These are phyloP conservation scores for Coregonus ussuriensis DNA, from an alignment of 2,797 vertebrate species.

Conservation along the genomic window DNA sequence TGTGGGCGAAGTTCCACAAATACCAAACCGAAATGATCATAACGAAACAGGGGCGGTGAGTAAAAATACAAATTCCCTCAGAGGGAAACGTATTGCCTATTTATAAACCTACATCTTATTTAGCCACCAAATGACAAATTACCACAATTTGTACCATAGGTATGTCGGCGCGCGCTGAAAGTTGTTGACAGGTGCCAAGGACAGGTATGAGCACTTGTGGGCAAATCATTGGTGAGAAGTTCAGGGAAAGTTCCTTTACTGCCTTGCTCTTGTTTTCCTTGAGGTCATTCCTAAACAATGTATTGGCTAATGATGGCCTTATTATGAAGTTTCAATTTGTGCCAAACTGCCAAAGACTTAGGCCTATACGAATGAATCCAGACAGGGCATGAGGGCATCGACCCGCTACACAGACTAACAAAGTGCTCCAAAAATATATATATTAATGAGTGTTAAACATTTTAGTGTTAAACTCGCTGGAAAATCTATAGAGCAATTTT, in stretches of 20 bases:
- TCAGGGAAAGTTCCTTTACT: not conserved
- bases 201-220: not conserved
- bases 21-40: constrained; percentile 99
- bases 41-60: constrained; percentile 97
- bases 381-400: not conserved
- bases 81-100: not conserved
- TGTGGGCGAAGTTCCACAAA: constrained; percentile 97
- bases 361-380: not conserved
- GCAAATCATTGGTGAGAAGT: not conserved
- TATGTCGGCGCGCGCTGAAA: not conserved
- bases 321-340: not conserved
- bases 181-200: not conserved
- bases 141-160: not conserved
- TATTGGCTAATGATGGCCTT: not conserved
- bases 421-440: no score
- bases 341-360: not conserved
- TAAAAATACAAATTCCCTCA: constrained; percentile 2
- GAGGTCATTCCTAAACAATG: not conserved
- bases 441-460: not conserved
- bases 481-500: not conserved
- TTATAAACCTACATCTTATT: not conserved
- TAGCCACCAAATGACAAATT: not conserved
- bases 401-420: no score
- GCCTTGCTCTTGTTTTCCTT: not conserved
- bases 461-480: not conserved